These are phyloP conservation scores for Plestiodon gilberti DNA, from an alignment of 2,113 vertebrate genomes.

Conservation along the genomic window DNA sequence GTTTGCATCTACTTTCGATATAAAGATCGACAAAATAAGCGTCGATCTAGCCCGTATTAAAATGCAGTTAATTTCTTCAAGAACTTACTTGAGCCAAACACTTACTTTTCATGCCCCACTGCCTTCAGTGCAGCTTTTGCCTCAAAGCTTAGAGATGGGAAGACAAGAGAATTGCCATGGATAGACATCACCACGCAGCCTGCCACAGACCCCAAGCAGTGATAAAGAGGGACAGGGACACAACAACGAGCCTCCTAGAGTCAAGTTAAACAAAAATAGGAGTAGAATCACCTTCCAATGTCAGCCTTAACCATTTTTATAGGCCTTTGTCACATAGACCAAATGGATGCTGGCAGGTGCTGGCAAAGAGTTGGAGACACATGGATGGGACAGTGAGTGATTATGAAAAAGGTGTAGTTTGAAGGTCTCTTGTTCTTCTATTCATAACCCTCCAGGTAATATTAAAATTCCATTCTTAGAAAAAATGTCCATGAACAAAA, in stretches of 20 bases:
- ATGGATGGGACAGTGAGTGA: neutral
- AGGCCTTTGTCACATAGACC: neutral
- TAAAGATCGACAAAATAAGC: neutral
- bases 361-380: neutral
- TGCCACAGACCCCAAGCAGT: slow-evolving; percentile 90
- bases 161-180: slow-evolving; percentile 79
- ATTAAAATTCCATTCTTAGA: neutral
- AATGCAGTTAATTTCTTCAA: fast-evolving
- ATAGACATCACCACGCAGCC: slow-evolving; percentile 81
- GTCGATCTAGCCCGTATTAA: fast-evolving
- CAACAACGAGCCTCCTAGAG: slow-evolving; percentile 72
- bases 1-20: too few relatives aligned
- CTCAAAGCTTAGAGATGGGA: slow-evolving; percentile 80
- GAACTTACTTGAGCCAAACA: neutral
- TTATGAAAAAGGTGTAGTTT: neutral
- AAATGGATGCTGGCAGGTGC: neutral
- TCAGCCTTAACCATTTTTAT: neutral
- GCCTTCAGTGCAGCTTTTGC: slow-evolving; percentile 81
- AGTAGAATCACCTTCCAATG: neutral
- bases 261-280: slow-evolving; percentile 43
- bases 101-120: slow-evolving; percentile 86
- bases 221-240: slow-evolving; percentile 87
- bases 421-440: neutral
- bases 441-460: neutral
- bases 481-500: neutral